Percentiles rank a stretch among this genome's conserved stretches.
Evolutionary conservation across 1,140 invertebrate genomes (phyloP).

Genomic region (Apocrypta bakeri): DNA sequence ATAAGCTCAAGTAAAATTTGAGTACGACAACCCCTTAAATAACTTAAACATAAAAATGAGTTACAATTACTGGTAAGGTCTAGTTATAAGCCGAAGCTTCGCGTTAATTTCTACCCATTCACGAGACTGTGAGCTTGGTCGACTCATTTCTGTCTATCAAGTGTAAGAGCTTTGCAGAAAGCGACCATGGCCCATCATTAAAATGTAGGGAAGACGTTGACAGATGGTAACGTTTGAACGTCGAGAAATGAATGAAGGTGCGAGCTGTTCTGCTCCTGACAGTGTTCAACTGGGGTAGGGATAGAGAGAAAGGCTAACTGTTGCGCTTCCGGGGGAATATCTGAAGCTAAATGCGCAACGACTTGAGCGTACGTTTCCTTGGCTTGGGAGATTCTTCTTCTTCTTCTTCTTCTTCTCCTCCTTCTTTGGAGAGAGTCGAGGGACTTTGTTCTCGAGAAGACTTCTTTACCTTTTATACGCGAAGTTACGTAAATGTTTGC

Average conservation of each 20-base stretch:
- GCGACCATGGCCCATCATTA: neutral
- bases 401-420: neutral
- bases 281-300: no score
- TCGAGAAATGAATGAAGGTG: conserved; percentile 2
- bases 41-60: no score
- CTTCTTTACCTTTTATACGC: neutral
- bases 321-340: conserved; percentile 13
- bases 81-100: no score
- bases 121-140: no score
- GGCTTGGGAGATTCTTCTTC: neutral
- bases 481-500: no score
- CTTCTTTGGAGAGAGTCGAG: neutral
- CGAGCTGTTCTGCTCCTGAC: neutral
- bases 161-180: no score
- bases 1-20: no score
- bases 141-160: no score
- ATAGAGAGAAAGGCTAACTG: conserved; percentile 30
- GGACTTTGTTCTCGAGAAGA: conserved; percentile 5
- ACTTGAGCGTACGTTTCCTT: neutral
- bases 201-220: conserved; percentile 2
- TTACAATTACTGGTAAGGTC: no score
- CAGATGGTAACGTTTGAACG: neutral
- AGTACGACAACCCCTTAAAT: no score
- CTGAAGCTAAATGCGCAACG: neutral
- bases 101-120: no score